Percentiles rank a stretch among this genome's conserved stretches.
These are phyloP conservation scores for Salmo trutta DNA, from an alignment of 2,797 vertebrate genomes.

Conservation along the genomic window DNA sequence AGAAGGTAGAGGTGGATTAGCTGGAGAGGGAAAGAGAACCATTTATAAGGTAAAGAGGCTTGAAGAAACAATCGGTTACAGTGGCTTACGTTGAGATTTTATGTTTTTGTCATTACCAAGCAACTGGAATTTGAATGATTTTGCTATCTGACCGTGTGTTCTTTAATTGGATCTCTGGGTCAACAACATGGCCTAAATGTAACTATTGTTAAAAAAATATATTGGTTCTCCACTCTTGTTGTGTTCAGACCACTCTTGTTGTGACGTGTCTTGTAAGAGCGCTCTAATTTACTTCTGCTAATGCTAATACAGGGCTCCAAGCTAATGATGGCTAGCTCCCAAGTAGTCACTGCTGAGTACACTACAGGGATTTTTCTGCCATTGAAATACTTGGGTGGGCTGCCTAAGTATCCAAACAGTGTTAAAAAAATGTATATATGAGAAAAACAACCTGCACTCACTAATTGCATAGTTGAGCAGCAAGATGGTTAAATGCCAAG, in stretches of 20 bases:
- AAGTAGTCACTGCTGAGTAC: not conserved
- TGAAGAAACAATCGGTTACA: not conserved
- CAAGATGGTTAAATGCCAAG: not conserved
- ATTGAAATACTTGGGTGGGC: too few relatives aligned
- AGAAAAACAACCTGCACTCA: not conserved
- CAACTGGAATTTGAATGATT: not conserved
- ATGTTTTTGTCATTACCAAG: not conserved
- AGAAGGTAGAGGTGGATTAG: conserved; percentile 8
- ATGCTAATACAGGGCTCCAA: not conserved
- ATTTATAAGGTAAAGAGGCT: not conserved
- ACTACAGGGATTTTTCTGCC: too few relatives aligned
- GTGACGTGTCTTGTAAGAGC: not conserved
- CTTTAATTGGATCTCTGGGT: not conserved
- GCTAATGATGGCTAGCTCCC: not conserved
- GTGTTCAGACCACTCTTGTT: not conserved
- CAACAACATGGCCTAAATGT: not conserved
- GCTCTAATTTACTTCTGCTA: not conserved
- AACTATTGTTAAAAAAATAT: not conserved
- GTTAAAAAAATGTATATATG: not conserved
- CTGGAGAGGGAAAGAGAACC: not conserved
- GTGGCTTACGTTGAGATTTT: not conserved
- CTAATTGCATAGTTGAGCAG: not conserved
- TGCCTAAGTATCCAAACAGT: not conserved
- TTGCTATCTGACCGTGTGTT: not conserved
- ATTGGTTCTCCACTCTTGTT: not conserved